phyloP scores from a whole-genome alignment of 2,888 invertebrate species.

The Rotaria sp. region DNA sequence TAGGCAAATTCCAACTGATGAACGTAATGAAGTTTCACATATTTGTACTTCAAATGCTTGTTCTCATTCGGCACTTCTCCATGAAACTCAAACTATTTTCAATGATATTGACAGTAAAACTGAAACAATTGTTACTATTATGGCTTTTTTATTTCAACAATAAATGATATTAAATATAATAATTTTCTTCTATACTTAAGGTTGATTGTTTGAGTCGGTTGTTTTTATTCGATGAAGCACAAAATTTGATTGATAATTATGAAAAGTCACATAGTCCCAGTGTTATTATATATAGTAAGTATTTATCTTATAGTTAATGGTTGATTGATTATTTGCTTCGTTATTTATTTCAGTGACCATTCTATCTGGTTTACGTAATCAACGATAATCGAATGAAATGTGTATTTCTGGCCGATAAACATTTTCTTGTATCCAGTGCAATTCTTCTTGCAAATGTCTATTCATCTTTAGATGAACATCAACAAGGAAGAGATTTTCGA shows the following conservation, averaged over 20 bases:
- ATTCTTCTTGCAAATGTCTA: neutral
- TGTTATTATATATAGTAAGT: neutral
- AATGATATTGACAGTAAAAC: neutral
- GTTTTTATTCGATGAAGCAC: neutral
- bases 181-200: neutral
- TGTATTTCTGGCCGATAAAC: neutral
- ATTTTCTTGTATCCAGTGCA: neutral
- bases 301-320: no score
- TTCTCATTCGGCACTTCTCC: neutral
- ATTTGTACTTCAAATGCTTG: neutral
- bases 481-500: neutral
- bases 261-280: neutral
- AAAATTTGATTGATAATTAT: neutral
- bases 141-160: neutral
- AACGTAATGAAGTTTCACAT: neutral
- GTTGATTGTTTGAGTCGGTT: slow-evolving; percentile 8
- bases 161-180: neutral
- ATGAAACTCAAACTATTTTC: neutral
- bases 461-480: neutral
- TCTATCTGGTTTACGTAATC: neutral
- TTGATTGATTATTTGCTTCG: neutral
- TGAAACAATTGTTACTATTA: neutral
- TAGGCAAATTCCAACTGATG: neutral
- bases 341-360: neutral
- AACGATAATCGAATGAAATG: neutral